Percentiles rank a stretch among this genome's conserved stretches.
Evolutionary conservation across 1,140 invertebrate species (phyloP).

Genomic region (Drosophila obscura): DNA sequence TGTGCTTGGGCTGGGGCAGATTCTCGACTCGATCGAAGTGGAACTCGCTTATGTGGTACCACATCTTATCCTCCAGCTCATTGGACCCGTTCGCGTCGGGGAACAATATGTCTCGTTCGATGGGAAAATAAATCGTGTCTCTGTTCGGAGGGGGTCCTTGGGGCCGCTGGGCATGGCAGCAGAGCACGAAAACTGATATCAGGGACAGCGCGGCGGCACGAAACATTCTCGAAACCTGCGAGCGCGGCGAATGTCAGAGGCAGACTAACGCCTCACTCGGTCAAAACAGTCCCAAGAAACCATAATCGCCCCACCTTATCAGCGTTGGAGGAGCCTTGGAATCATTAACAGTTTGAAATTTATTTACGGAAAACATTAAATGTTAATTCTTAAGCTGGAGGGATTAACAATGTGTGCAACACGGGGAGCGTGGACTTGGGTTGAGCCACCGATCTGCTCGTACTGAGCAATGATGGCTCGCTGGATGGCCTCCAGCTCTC

Average conservation of each 20-base stretch:
- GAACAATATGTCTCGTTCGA: conserved; percentile 53
- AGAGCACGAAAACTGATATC: conserved; percentile 24
- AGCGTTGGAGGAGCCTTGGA: conserved; percentile 37
- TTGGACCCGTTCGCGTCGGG: conserved; percentile 9
- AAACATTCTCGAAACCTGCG: conserved; percentile 39
- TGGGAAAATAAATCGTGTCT: conserved; percentile 41
- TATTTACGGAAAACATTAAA: conserved; percentile 58
- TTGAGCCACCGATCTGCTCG: conserved; percentile 56
- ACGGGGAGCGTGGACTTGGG: conserved; percentile 57
- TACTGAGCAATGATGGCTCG: conserved; percentile 74
- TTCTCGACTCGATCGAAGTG: neutral
- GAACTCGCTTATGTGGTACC: conserved; percentile 58
- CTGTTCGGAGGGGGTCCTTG: conserved; percentile 2
- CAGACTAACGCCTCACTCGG: conserved; percentile 46
- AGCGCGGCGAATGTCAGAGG: conserved; percentile 44
- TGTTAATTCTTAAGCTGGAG: conserved; percentile 39
- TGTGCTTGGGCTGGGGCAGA: conserved; percentile 23
- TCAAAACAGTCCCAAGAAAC: conserved; percentile 27
- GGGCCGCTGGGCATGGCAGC: conserved; percentile 1
- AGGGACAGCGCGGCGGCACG: conserved; percentile 8
- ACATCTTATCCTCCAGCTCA: conserved; percentile 12
- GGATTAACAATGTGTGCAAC: conserved; percentile 57
- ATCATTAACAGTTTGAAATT: conserved; percentile 48
- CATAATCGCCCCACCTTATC: conserved; percentile 49
- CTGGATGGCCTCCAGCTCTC: conserved; percentile 65